phyloP scores from a whole-genome alignment of 2,888 invertebrate species.

The Chelonus formosanus region DNA sequence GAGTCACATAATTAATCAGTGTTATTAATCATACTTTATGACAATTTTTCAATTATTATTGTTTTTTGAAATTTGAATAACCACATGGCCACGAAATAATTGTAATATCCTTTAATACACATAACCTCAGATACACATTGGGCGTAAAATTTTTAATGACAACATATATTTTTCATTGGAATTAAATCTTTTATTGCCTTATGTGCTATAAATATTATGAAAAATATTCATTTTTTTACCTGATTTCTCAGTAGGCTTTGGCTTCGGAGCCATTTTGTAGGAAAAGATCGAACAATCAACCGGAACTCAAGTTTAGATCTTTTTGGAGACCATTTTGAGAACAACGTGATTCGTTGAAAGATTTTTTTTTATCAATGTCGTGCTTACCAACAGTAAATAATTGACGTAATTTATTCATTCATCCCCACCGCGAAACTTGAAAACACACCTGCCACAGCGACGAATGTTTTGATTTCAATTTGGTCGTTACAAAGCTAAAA shows the following conservation, averaged over 20 bases:
- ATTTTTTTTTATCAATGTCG: neutral
- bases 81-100: too few species aligned
- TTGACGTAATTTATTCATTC: neutral
- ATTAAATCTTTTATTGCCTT: neutral
- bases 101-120: too few species aligned
- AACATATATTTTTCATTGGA: neutral
- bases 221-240: conserved; percentile 66
- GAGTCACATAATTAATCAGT: too few species aligned
- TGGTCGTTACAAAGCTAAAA: conserved; percentile 17
- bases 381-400: neutral
- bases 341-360: conserved; percentile 1
- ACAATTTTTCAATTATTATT: too few species aligned
- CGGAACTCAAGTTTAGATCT: conserved; percentile 8
- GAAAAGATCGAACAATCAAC: conserved; percentile 52
- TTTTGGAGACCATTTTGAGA: too few species aligned
- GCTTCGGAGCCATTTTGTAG: conserved; percentile 87
- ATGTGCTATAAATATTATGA: neutral
- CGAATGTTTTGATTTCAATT: conserved; percentile 49
- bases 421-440: conserved; percentile 27
- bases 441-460: conserved; percentile 59
- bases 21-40: too few species aligned
- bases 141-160: too few species aligned
- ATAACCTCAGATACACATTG: too few species aligned
- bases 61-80: too few species aligned
- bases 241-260: conserved; percentile 81